These are phyloP conservation scores for Andrena hattorfiana DNA, from an alignment of 2,888 invertebrate genomes.

Conservation along the genomic window DNA sequence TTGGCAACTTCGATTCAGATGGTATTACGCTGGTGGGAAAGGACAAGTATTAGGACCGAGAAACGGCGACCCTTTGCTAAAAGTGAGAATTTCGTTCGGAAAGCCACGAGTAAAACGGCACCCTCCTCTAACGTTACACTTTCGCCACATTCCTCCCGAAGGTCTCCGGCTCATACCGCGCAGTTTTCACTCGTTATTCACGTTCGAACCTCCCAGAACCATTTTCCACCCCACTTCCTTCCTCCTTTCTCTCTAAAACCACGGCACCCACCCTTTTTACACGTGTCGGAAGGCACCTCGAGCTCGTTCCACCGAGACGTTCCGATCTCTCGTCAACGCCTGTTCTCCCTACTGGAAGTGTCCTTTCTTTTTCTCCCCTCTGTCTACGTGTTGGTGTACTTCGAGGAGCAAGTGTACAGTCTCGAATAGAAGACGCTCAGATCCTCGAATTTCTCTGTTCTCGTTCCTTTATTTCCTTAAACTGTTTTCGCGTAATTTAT, in stretches of 20 bases:
- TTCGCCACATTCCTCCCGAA: slow-evolving; percentile 61
- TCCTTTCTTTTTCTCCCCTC: background rate
- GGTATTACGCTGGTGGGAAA: background rate
- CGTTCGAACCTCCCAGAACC: slow-evolving; percentile 45
- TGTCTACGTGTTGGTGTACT: background rate
- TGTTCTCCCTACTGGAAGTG: background rate
- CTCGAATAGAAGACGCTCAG: background rate
- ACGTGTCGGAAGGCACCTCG: slow-evolving; percentile 51
- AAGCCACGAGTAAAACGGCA: background rate
- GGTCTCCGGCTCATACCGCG: slow-evolving; percentile 43
- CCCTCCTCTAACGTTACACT: slow-evolving; percentile 54
- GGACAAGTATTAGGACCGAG: background rate
- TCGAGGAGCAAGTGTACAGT: no score
- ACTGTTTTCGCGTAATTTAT: background rate
- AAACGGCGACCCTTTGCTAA: background rate
- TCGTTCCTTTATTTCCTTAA: background rate
- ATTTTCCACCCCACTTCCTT: slow-evolving; percentile 54
- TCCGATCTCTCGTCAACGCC: slow-evolving; percentile 43
- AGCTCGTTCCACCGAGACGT: slow-evolving; percentile 49
- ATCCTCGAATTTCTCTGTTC: background rate
- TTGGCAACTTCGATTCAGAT: background rate
- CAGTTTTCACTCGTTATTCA: slow-evolving; percentile 67
- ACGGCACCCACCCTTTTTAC: slow-evolving; percentile 47
- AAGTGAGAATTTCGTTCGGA: slow-evolving; percentile 38
- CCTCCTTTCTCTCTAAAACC: slow-evolving; percentile 19